These are phyloP conservation scores for Ips nitidus DNA, from an alignment of 1,140 invertebrate species.

Conservation along the genomic window DNA sequence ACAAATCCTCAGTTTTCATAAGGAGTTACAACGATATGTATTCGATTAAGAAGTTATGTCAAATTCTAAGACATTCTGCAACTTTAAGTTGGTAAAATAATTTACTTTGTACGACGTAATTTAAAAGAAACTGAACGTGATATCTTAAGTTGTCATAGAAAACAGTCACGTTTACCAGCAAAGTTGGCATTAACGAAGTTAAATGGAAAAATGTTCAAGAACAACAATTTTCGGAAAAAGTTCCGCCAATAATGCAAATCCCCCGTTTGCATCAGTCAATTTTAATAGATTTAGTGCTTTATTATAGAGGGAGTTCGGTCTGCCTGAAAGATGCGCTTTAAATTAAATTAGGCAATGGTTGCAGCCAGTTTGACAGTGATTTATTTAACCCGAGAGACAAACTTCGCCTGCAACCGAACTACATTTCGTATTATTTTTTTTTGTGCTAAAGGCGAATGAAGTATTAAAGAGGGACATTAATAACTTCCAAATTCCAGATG, in stretches of 20 bases:
- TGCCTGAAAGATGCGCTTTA: constrained; percentile 21
- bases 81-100: no score
- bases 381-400: constrained; percentile 29
- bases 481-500: constrained; percentile 31
- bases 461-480: constrained; percentile 27
- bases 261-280: constrained; percentile 21
- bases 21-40: no score
- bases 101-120: no score
- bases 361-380: constrained; percentile 28
- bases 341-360: constrained; percentile 33
- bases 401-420: constrained; percentile 17
- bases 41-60: no score
- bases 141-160: no score
- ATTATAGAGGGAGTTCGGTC: constrained; percentile 10
- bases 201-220: no score
- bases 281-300: constrained; percentile 30
- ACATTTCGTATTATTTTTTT: constrained; percentile 24
- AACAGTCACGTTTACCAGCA: no score
- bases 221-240: neutral
- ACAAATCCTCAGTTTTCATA: no score
- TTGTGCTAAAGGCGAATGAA: constrained; percentile 8
- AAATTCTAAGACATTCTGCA: no score
- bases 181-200: no score
- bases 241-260: constrained; percentile 12
- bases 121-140: no score